These are phyloP conservation scores for Allobates femoralis DNA, from an alignment of 2,797 vertebrate genomes.

Conservation along the genomic window DNA sequence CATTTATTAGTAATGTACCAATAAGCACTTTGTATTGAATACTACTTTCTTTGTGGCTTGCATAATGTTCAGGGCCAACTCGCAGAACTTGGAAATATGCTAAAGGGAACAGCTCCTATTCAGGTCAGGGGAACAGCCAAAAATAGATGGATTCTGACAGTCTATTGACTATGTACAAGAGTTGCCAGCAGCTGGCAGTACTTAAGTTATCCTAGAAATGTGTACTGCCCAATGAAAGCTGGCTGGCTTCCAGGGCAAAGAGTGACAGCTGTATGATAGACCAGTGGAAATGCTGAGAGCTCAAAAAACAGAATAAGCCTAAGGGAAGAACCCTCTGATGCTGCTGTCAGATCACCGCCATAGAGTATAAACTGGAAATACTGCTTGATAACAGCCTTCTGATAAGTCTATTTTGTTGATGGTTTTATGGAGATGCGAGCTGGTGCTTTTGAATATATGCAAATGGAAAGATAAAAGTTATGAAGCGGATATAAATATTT, in stretches of 20 bases:
- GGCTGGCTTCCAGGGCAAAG: conserved; percentile 27
- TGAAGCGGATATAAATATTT: background rate
- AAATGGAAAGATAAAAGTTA: background rate
- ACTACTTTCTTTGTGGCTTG: conserved; percentile 49
- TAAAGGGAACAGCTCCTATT: conserved; percentile 50
- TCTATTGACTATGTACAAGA: conserved; percentile 64
- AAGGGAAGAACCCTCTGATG: conserved; percentile 54
- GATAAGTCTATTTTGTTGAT: background rate
- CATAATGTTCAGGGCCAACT: background rate
- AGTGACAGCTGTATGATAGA: conserved; percentile 68
- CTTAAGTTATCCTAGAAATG: conserved; percentile 66
- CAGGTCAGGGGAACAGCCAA: conserved; percentile 54
- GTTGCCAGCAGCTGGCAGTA: conserved; percentile 64
- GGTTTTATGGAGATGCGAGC: background rate
- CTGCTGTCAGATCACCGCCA: conserved; percentile 32
- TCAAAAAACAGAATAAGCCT: conserved; percentile 67
- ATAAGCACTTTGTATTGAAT: background rate
- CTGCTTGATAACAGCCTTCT: conserved; percentile 7
- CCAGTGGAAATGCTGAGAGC: conserved; percentile 64
- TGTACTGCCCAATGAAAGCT: conserved; percentile 59
- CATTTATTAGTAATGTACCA: background rate
- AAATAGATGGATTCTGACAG: conserved; percentile 65
- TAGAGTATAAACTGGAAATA: conserved; percentile 43
- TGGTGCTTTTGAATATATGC: background rate
- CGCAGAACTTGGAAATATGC: conserved; percentile 53